Base-by-base conservation (phyloP, 2,797 vertebrate genomes). In the Cirrhinus molitorella region DNA sequence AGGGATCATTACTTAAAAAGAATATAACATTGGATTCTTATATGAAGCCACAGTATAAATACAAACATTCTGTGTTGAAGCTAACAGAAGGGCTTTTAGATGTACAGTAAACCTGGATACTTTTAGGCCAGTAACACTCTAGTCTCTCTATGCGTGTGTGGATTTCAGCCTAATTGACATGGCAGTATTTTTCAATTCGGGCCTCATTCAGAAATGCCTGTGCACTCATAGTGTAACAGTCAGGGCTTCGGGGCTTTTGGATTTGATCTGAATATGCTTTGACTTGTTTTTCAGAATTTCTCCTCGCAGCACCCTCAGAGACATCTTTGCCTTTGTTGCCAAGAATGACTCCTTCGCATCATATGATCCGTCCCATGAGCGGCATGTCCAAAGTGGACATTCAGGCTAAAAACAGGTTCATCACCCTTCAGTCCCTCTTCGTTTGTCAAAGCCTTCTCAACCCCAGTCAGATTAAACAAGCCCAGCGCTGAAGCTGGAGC, bases 271-370 rank as follows among this genome's bases (percentile, higher is more conserved):
- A 79, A 91, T 84, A 25, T 28, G 57, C 80, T 86, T 73, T 90
- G 88, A 87, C 89, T 88, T 89, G 87, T 89, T 89, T 90, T 89
- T 83, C 76, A 88, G 80, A 71, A 57, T 68, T 77, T 81, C 78
- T 81, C 78, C 83, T 83, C 74, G 2, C 37, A 76, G 71, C 72
- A 57, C 65, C 79, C 79, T 87, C 65, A 85, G 73, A 79, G 83
- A 87, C 75, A 74, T 86, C 81, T 87, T 84, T 85, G 81, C 83
- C 75, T 84, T 77, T 57, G 72, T 77, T 86, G 84, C 78, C 88
- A 86, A 81, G 85, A 86, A 88, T 57, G 74, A 87, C 73, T 83
- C 68, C 68, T 85, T 81, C 45, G 71, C 68, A 81, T 89, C 83
- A 88, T 85, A 89, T 86, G 88, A 87, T 83, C 79, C 37, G 13